phyloP scores from a whole-genome alignment of 2,113 vertebrate species.

The Salvelinus sp. region DNA sequence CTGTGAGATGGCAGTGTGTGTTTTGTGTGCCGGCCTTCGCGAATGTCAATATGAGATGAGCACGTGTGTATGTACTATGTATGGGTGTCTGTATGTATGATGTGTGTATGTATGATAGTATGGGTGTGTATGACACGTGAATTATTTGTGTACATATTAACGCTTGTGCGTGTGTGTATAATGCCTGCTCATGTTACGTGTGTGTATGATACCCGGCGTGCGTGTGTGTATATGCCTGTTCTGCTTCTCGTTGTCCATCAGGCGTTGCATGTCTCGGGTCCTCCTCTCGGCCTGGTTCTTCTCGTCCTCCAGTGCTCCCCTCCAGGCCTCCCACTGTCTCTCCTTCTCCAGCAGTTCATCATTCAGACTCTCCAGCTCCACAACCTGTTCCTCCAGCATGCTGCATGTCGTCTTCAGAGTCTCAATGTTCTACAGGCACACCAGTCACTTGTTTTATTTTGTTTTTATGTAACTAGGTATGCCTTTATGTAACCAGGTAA shows the following conservation, averaged over 20 bases:
- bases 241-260: conserved; percentile 96
- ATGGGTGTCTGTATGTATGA: no score
- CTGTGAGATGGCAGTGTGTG: no score
- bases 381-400: conserved; percentile 98
- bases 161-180: no score
- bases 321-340: conserved; percentile 96
- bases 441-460: no score
- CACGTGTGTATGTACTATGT: no score
- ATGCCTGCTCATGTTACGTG: neutral
- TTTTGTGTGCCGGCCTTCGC: no score
- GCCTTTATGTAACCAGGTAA: no score
- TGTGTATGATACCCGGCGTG: neutral
- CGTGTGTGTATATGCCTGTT: conserved; percentile 78
- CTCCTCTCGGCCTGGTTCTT: conserved; percentile 95
- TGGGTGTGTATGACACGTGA: no score
- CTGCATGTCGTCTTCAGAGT: conserved; percentile 98
- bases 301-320: conserved; percentile 91
- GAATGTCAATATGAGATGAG: no score
- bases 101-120: no score
- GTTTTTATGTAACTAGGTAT: no score
- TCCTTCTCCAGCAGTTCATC: conserved; percentile 96
- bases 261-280: conserved; percentile 89
- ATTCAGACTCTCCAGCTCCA: conserved; percentile 95
- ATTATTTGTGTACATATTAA: no score
- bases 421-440: conserved; percentile 87